Evolutionary conservation across 2,888 invertebrate genomes (phyloP), one percentile per base, ranked within the genome.

Genomic region (Geophilus truncorum): DNA sequence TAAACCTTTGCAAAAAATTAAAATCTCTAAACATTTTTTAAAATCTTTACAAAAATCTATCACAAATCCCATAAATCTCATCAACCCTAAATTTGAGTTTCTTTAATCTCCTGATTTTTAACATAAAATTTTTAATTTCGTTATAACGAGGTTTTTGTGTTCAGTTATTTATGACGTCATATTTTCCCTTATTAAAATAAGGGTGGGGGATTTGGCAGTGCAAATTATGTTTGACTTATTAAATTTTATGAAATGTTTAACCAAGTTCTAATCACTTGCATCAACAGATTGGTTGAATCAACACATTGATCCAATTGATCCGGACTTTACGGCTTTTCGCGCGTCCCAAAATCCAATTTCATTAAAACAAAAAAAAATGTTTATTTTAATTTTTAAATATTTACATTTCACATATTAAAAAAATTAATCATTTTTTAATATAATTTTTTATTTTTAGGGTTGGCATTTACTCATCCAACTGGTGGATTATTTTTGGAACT

Each of bases 231-330:
- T 51, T 51, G 51, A 70, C 23, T 70, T 70, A 70, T 70, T 70
- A 70, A 70, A 70, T 28, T 70, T 70, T 70, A 70, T 70, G 70
- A 70, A 70, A 70, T 70, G 70, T 70, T 70, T 70, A n/a, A 0
- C 9, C 28, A 25, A 70, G 70, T 70, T 15, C 70, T 70, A 70
- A 70, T 70, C 70, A 70, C 70, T 70, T 70, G 70, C 70, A 70
- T 28, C 70, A 70, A 70, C 70, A 70, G 70, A 70, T 70, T 70
- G 70, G 25, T 70, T 25, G n/a, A 70, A n/a, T 70, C 70, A 70
- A 70, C 70, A 70, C 70, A 70, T 70, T 70, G 70, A 70, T 70
- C 70, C 70, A 70, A 70, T 70, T 70, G 70, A 28, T 70, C 28
- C 4, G 12, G 70, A 70, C 25, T 28, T 70, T 23, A 70, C 25